Percentiles rank a stretch among this genome's conserved stretches.
Conservation (phyloP, 1,140 invertebrate genomes). For the Papilio glaucus region DNA sequence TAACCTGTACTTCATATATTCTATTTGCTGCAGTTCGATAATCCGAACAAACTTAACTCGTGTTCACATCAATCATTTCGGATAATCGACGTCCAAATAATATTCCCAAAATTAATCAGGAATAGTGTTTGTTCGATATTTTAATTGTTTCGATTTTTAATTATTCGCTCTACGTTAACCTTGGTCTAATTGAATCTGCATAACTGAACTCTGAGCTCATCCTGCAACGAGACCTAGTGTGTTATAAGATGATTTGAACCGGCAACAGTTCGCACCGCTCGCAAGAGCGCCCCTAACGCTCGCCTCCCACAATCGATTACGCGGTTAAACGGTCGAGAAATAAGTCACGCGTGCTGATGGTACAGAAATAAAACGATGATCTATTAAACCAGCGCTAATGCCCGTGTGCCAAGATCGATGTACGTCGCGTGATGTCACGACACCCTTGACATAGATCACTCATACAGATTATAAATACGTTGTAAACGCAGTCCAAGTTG, state of each 20-base stretch:
- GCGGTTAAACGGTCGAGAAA: conserved; percentile 5
- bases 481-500: background rate
- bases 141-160: background rate
- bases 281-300: background rate
- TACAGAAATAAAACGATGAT: conserved; percentile 37
- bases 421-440: conserved; percentile 9
- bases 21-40: too few species aligned
- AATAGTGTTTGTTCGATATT: background rate
- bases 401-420: background rate
- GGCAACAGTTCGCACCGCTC: background rate
- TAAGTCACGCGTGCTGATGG: conserved; percentile 18
- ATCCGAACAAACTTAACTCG: too few species aligned
- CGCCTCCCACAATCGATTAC: conserved; percentile 26
- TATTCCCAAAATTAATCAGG: too few species aligned
- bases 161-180: background rate
- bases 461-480: background rate
- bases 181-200: background rate
- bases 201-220: background rate
- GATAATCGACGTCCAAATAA: too few species aligned
- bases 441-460: background rate
- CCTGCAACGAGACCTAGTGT: conserved; percentile 10
- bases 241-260: background rate
- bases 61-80: too few species aligned
- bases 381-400: background rate
- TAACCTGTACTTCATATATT: too few species aligned